Evolutionary conservation across 2,888 invertebrate species (phyloP).

Genomic region (Drosophila histrio): DNA sequence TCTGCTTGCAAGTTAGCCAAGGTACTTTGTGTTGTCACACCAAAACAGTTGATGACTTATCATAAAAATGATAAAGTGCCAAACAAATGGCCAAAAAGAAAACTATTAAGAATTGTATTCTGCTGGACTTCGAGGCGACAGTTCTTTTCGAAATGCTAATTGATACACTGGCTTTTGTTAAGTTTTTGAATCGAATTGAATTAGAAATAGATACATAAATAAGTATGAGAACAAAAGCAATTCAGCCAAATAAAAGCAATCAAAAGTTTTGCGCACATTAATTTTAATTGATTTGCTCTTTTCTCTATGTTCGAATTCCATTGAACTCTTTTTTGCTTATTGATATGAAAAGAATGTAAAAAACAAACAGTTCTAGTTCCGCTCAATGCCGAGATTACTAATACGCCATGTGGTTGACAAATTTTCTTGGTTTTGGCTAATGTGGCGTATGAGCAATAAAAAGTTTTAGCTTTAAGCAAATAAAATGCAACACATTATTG

Average conservation of each 20-base stretch:
- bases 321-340: slow-evolving; percentile 26
- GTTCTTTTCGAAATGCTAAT: slow-evolving; percentile 43
- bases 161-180: slow-evolving; percentile 6
- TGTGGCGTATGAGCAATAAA: slow-evolving; percentile 38
- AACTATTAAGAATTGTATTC: slow-evolving; percentile 3
- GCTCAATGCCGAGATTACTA: slow-evolving; percentile 33
- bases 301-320: slow-evolving; percentile 18
- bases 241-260: slow-evolving; percentile 30
- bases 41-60: slow-evolving; percentile 27
- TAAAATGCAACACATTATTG: slow-evolving; percentile 22
- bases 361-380: slow-evolving; percentile 32
- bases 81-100: slow-evolving; percentile 11
- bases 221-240: slow-evolving; percentile 33
- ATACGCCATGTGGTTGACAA: slow-evolving; percentile 2
- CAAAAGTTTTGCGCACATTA: slow-evolving; percentile 63
- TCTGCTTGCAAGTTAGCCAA: background rate
- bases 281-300: slow-evolving; percentile 66
- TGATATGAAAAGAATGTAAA: background rate
- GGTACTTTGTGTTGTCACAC: slow-evolving; percentile 10
- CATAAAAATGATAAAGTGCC: slow-evolving; percentile 37
- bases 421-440: slow-evolving; percentile 1
- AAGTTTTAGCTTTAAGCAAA: slow-evolving; percentile 30
- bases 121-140: background rate
- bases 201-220: slow-evolving; percentile 32
- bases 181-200: slow-evolving; percentile 11